Evolutionary conservation across 2,113 vertebrate species (phyloP), one percentile per base, ranked within the genome.

Genomic region (Syrmaticus mikado): DNA sequence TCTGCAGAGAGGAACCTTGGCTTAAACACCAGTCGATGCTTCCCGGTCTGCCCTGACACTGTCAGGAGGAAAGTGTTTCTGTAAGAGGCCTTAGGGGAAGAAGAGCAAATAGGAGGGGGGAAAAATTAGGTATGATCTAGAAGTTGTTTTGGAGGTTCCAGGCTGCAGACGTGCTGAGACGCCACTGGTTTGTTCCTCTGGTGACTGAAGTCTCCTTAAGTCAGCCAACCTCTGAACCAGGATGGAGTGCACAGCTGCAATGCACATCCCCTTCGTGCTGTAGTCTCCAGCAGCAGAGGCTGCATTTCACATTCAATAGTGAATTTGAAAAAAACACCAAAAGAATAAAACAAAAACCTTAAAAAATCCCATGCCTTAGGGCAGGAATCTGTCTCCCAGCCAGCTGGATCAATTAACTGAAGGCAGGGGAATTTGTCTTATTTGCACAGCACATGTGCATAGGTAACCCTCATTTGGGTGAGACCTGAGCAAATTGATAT

Each of bases 51-150:
- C 20, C 52, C 48, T 34, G 74, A 11, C 11, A 2, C 22, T 57
- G 20, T 57, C 50, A 58, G 75, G 32, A 57, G 10, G 72, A 45
- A 90, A 28, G 5, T 24, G 3, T 13, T 10, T 22, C 58, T 45
- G 4, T 5, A 9, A 2, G 17, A 40, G 11, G 7, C 2, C 57
- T 48, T 20, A 45, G 43, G 22, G 41, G 13, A 66, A 79, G 36
- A 2, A 30, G 61, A 9, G 30, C 9, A 57, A n/a, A 32, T 6
- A 1, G 9, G 11, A 2, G 4, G 0, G 3, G 1, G 5, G 4
- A 7, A 28, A 34, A 24, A 77, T 65, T 21, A 45, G 24, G 43
- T 90, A 57, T 62, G 50, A n/a, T 2, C 30, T 61, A 30, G 48
- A 70, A 34, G 27, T 30, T 17, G 28, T 3, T 57, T 24, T 12